Evolutionary conservation across 2,797 vertebrate genomes (phyloP).

Genomic region (Novumbra hubbsi): DNA sequence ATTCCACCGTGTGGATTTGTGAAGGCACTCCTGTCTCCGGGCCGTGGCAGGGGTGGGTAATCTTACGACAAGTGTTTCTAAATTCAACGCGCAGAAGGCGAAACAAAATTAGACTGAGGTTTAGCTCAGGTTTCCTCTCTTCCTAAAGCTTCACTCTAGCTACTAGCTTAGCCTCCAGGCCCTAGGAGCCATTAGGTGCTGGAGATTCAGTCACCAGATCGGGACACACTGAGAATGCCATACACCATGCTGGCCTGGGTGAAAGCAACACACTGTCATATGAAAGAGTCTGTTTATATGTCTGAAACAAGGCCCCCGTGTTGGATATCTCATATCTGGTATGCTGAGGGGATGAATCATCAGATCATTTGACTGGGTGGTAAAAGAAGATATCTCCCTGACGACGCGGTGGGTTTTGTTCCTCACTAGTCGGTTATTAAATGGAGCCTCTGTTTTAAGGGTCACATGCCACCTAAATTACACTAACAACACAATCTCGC

Average conservation of each 20-base stretch:
- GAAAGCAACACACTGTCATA: background rate
- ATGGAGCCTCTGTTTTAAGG: background rate
- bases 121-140: slow-evolving; percentile 45
- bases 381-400: background rate
- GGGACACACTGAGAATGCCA: background rate
- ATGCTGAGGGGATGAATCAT: slow-evolving; percentile 1
- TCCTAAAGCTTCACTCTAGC: slow-evolving; percentile 2
- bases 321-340: background rate
- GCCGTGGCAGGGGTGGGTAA: slow-evolving; percentile 22
- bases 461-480: background rate
- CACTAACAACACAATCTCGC: background rate
- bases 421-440: background rate
- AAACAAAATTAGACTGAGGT: slow-evolving; percentile 68
- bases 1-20: background rate
- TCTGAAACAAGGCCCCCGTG: background rate
- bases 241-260: background rate
- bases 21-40: slow-evolving; percentile 6
- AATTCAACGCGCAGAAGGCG: slow-evolving; percentile 36
- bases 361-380: background rate
- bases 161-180: background rate
- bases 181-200: background rate
- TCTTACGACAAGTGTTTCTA: slow-evolving; percentile 59
- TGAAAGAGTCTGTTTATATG: slow-evolving; percentile 7
- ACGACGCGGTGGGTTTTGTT: background rate
- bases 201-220: slow-evolving; percentile 2